These are phyloP conservation scores for Xylocampa areola DNA, from an alignment of 2,888 invertebrate species.

Conservation along the genomic window DNA sequence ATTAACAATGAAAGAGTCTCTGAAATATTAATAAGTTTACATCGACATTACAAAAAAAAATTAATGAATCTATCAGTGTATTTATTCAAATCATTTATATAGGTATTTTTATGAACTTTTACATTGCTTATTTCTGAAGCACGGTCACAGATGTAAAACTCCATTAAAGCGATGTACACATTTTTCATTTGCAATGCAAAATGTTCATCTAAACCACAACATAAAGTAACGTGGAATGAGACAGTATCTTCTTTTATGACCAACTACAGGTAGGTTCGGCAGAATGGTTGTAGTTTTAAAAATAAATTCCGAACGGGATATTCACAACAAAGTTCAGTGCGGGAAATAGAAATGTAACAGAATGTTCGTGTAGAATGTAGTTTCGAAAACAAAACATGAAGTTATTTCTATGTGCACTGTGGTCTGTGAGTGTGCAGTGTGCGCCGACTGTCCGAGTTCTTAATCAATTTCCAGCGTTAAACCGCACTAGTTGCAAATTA, in stretches of 20 bases:
- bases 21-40: too few relatives aligned
- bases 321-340: constrained; percentile 64
- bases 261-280: constrained; percentile 37
- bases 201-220: constrained; percentile 36
- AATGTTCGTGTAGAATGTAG: constrained; percentile 40
- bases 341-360: constrained; percentile 55
- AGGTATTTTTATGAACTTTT: neutral
- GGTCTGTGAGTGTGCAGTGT: too few relatives aligned
- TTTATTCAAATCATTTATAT: neutral
- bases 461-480: constrained; percentile 40
- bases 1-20: too few relatives aligned
- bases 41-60: too few relatives aligned
- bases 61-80: too few relatives aligned
- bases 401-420: constrained; percentile 60
- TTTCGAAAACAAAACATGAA: constrained; percentile 52
- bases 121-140: constrained; percentile 24
- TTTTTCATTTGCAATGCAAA: constrained; percentile 49
- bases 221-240: constrained; percentile 48
- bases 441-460: constrained; percentile 40
- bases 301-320: constrained; percentile 53
- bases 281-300: constrained; percentile 46
- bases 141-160: constrained; percentile 46
- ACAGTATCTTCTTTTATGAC: constrained; percentile 53
- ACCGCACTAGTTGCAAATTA: constrained; percentile 29
- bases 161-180: constrained; percentile 50